Conservation (phyloP, 2,888 invertebrate genomes). For the Rhamnusium bicolor region DNA sequence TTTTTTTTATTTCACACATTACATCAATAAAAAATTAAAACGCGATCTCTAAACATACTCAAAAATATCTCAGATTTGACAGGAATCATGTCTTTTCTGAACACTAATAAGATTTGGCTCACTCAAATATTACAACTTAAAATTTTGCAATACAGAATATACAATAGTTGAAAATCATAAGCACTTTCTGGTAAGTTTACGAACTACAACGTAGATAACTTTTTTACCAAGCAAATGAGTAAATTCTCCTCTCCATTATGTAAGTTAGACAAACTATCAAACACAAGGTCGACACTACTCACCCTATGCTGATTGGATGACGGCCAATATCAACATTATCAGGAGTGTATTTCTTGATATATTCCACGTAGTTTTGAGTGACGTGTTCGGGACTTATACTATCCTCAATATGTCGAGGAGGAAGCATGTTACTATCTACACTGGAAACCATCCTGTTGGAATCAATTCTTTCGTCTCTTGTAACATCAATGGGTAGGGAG, state of each 20-base stretch:
- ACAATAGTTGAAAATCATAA: no score
- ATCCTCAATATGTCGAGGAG: conserved; percentile 76
- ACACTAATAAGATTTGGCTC: no score
- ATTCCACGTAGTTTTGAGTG: conserved; percentile 71
- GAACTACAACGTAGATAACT: no score
- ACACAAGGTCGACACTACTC: conserved; percentile 63
- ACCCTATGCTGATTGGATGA: conserved; percentile 79
- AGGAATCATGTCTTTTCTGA: no score
- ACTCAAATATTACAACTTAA: no score
- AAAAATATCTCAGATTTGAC: no score
- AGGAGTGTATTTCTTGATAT: conserved; percentile 74
- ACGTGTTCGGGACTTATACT: conserved; percentile 78
- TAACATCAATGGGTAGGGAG: conserved; percentile 93
- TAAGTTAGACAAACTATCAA: neutral
- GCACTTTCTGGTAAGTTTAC: no score
- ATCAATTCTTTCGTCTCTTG: conserved; percentile 89
- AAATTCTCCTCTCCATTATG: conserved; percentile 14
- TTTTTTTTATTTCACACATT: no score
- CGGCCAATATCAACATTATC: conserved; percentile 75
- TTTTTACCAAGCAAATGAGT: no score
- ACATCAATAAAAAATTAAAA: no score
- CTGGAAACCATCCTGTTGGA: conserved; percentile 76
- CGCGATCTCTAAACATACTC: no score
- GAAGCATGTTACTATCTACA: conserved; percentile 70
- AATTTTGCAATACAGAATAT: no score